Evolutionary conservation across 2,888 invertebrate genomes (phyloP).

Genomic region (Camptogramma bilineatum): DNA sequence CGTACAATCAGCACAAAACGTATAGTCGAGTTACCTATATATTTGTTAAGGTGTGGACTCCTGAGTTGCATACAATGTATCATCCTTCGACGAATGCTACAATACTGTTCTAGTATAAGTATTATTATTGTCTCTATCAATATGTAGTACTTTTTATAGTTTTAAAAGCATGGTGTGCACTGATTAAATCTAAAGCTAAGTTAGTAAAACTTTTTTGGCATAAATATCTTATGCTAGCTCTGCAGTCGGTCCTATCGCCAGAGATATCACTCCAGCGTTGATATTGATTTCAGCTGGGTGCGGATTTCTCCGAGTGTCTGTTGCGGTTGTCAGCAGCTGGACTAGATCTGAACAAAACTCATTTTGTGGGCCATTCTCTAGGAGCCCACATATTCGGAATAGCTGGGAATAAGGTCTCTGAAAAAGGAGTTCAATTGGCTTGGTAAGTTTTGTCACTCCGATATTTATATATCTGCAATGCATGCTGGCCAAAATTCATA

Average conservation of each 20-base stretch:
- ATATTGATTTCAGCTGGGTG: slow-evolving; percentile 60
- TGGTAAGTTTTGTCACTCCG: slow-evolving; percentile 56
- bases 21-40: too few relatives aligned
- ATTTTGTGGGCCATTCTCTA: slow-evolving; percentile 75
- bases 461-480: slow-evolving; percentile 15
- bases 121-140: too few relatives aligned
- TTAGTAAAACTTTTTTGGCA: too few relatives aligned
- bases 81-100: too few relatives aligned
- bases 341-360: slow-evolving; percentile 66
- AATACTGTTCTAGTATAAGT: too few relatives aligned
- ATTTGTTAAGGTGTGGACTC: too few relatives aligned
- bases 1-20: too few relatives aligned
- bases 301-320: slow-evolving; percentile 61
- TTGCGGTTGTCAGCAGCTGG: slow-evolving; percentile 60
- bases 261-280: not conserved
- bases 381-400: slow-evolving; percentile 77
- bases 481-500: slow-evolving; percentile 15
- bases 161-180: too few relatives aligned
- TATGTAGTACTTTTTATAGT: too few relatives aligned
- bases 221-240: too few relatives aligned
- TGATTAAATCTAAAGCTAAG: too few relatives aligned
- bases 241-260: not conserved
- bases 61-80: too few relatives aligned
- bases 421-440: slow-evolving; percentile 59
- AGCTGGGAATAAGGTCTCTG: slow-evolving; percentile 63